Base-by-base conservation (phyloP, 2,797 vertebrate genomes). In the Australoheros facetus region DNA sequence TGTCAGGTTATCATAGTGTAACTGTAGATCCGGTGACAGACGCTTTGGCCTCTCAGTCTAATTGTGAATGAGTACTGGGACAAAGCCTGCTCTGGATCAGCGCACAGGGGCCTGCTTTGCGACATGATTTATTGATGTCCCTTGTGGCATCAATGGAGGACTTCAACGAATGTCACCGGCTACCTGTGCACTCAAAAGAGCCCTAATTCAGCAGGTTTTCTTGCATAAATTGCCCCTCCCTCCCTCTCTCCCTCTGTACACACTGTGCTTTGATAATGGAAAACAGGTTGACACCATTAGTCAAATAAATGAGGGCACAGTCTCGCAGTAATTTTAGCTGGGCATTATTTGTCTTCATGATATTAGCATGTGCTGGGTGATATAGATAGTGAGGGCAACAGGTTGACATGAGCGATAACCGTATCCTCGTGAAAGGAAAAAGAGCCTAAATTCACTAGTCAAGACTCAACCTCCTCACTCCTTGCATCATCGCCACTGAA, bases 121-220 rank as follows among this genome's bases (percentile, higher is more conserved):
- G 58, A 71, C 90, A 87, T 92, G 90, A 95, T 94, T 94, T 93
- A 95, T 95, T 90, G 85, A 91, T 90, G 86, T 89, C 85, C 88
- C 87, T 37, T 64, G 82, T 78, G 81, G 87, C 89, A 77, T 90
- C 89, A 90, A 75, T 83, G 81, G 82, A 91, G 88, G 88, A 90
- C 92, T 90, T 87, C 75, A 82, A 79, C 42, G 21, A 92, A 93
- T 92, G 93, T 94, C 91, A 89, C 75, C 9, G n/a, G 73, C 86
- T 89, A 77, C 82, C 88, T 83, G 13, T 89, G 83, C 82, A 91
- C 92, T 93, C 81, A 84, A 48, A 89, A 82, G 79, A 91, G 80
- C 34, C 84, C 83, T 70, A 87, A 91, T 93, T 93, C 91, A 87
- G 82, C 87, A 88, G 82, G 84, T 92, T 94, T 69, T 93, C 80